Percentiles rank a stretch among this genome's conserved stretches.
phyloP scores from a whole-genome alignment of 2,113 vertebrate genomes.

The Sporophila hypoxantha region DNA sequence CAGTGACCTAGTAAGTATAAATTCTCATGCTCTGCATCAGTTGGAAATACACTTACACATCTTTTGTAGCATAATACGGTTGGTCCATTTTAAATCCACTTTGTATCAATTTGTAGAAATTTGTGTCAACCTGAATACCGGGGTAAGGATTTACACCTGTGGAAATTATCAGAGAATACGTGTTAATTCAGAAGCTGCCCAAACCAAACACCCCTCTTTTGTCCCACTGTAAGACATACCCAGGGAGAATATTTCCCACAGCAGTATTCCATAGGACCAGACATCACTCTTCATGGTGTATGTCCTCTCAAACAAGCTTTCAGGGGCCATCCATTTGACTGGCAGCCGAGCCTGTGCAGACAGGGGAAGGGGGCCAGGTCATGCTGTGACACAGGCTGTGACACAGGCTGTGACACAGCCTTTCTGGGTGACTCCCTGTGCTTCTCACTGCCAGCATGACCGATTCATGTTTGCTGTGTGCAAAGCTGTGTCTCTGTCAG shows the following conservation, averaged over 20 bases:
- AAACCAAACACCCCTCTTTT: not conserved
- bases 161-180: not conserved
- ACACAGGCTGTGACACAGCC: not conserved
- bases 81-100: slow-evolving; percentile 93
- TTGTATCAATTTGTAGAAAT: slow-evolving; percentile 88
- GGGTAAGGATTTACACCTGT: slow-evolving; percentile 93
- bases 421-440: not conserved
- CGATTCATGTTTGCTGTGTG: not conserved
- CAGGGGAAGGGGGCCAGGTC: not conserved
- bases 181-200: not conserved
- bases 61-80: slow-evolving; percentile 84
- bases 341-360: slow-evolving; percentile 85
- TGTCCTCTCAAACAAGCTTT: slow-evolving; percentile 88
- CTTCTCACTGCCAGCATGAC: not conserved
- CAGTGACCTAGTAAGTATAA: not conserved
- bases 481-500: not conserved
- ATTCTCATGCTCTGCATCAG: not conserved
- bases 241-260: slow-evolving; percentile 98
- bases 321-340: slow-evolving; percentile 98
- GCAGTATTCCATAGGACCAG: slow-evolving; percentile 93
- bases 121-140: slow-evolving; percentile 86
- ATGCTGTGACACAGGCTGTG: not conserved
- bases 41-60: slow-evolving; percentile 74
- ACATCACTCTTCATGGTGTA: slow-evolving; percentile 95
- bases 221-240: slow-evolving; percentile 61